Conservation (phyloP, 2,113 vertebrate species). For the Erythrolamprus reginae region DNA sequence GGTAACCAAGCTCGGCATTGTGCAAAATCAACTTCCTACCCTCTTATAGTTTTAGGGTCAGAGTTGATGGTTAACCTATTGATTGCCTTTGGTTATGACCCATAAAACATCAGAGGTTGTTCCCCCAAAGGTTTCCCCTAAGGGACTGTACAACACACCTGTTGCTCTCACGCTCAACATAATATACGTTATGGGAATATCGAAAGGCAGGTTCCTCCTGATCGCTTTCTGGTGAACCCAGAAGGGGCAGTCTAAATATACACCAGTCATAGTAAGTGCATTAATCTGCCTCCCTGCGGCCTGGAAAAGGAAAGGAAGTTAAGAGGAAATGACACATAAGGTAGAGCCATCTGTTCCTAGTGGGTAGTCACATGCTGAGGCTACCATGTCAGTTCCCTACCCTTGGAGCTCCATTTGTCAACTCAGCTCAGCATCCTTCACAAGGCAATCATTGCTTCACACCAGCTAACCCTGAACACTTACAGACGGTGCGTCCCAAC, state of each 20-base stretch:
- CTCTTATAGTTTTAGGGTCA: not conserved
- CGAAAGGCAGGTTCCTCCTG: not conserved
- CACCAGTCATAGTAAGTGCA: not conserved
- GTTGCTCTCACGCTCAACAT: not conserved
- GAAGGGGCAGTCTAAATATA: not conserved
- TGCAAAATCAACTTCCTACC: not conserved
- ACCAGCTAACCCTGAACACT: not conserved
- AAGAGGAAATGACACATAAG: not conserved
- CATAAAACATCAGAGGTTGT: not conserved
- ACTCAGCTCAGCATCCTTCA: not conserved
- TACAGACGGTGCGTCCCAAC: not conserved
- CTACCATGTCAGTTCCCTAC: not conserved
- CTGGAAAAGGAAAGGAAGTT: not conserved
- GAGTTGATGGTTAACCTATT: not conserved
- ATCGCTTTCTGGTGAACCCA: too few species aligned
- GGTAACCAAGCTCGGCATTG: not conserved
- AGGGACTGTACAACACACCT: not conserved
- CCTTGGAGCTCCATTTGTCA: not conserved
- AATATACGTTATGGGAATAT: not conserved
- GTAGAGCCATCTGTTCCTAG: not conserved
- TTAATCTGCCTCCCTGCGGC: not conserved
- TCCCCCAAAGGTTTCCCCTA: not conserved
- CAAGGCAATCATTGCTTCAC: not conserved
- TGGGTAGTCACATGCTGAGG: not conserved
- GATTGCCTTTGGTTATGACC: not conserved